Evolutionary conservation across 2,797 vertebrate genomes (phyloP).

Genomic region (Remorina albescens): DNA sequence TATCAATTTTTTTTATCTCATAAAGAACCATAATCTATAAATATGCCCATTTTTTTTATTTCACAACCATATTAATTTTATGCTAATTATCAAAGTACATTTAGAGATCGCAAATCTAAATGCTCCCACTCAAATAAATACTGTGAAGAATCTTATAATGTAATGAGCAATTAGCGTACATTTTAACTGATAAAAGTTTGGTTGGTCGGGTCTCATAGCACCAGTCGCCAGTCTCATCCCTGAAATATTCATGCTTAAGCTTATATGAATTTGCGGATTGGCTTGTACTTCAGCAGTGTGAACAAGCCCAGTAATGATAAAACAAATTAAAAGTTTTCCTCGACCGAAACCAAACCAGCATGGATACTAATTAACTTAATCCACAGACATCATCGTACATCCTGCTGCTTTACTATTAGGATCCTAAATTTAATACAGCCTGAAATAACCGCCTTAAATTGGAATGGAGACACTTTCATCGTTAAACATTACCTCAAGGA

Average conservation of each 20-base stretch:
- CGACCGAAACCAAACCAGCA: background rate
- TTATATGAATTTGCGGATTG: background rate
- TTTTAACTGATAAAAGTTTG: background rate
- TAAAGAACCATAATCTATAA: too few relatives aligned
- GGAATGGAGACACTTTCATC: slow-evolving; percentile 16
- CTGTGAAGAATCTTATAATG: too few relatives aligned
- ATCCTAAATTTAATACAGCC: slow-evolving; percentile 19
- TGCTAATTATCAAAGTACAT: too few relatives aligned
- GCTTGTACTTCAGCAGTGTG: background rate
- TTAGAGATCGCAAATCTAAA: too few relatives aligned
- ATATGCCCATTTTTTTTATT: too few relatives aligned
- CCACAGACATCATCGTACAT: slow-evolving; percentile 15
- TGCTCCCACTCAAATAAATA: too few relatives aligned
- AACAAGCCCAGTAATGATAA: background rate
- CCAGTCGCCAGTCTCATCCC: background rate
- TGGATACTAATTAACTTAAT: slow-evolving; percentile 45
- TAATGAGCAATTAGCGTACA: too few relatives aligned
- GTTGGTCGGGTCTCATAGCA: too few relatives aligned
- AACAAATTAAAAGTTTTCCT: slow-evolving; percentile 9
- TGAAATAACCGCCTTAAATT: slow-evolving; percentile 35
- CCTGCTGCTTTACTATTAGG: slow-evolving; percentile 13
- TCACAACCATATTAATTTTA: too few relatives aligned
- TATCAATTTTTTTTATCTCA: too few relatives aligned
- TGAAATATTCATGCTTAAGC: background rate
- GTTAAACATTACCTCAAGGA: slow-evolving; percentile 30